phyloP scores from a whole-genome alignment of 2,797 vertebrate species.

The Chrysocyon brachyurus region DNA sequence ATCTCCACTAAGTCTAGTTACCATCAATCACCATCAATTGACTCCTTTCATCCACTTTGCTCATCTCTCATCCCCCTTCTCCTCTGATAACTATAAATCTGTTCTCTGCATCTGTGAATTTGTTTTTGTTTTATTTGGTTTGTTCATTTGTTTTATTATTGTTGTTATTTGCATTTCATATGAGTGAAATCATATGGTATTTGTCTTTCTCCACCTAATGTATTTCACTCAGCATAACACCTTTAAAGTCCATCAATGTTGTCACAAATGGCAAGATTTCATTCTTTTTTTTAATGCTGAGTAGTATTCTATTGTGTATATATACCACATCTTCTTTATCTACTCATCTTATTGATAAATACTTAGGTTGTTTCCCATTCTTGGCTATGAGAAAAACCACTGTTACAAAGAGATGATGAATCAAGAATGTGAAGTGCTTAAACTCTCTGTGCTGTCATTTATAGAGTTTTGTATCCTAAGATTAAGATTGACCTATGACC shows the following conservation, averaged over 20 bases:
- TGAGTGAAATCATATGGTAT: not conserved
- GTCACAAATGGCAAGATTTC: not conserved
- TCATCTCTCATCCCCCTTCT: not conserved
- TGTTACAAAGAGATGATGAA: conserved; percentile 75
- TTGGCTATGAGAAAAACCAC: not conserved
- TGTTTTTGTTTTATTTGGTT: not conserved
- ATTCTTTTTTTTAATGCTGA: not conserved
- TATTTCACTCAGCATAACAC: not conserved
- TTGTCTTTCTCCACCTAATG: not conserved
- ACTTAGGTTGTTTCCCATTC: not conserved
- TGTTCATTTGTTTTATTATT: not conserved
- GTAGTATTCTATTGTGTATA: not conserved
- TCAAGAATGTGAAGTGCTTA: conserved; percentile 69
- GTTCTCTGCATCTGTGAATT: not conserved
- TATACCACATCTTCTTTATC: not conserved
- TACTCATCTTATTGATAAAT: not conserved
- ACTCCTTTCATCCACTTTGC: not conserved
- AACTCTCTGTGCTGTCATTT: conserved; percentile 25
- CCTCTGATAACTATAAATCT: not conserved
- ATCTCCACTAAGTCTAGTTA: not conserved
- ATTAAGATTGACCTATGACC: not conserved
- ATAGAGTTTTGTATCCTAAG: not conserved
- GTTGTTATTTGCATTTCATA: not conserved
- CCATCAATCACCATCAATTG: not conserved
- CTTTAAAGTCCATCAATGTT: not conserved